Conservation (phyloP, 2,888 invertebrate species). For the Aporophyla lueneburgensis region DNA sequence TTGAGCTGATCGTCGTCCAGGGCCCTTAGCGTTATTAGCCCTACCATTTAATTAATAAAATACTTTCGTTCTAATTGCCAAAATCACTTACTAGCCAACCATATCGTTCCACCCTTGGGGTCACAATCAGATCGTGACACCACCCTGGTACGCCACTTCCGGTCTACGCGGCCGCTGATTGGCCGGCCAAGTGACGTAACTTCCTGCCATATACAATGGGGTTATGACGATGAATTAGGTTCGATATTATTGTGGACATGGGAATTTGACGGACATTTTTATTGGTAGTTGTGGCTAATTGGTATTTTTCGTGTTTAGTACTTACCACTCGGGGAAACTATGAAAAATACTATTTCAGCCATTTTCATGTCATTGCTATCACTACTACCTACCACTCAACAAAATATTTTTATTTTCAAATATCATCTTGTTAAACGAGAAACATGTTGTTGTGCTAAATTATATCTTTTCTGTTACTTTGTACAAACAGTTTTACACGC, state of each 20-base stretch:
- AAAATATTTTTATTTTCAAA: too few species aligned
- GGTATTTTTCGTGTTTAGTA: not conserved
- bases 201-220: conserved; percentile 64
- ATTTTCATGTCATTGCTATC: not conserved
- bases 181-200: conserved; percentile 61
- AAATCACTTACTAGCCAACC: conserved; percentile 67
- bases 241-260: conserved; percentile 57
- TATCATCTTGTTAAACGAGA: too few species aligned
- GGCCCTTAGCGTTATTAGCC: conserved; percentile 25
- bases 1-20: conserved; percentile 43
- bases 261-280: conserved; percentile 37
- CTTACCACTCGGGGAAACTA: too few species aligned
- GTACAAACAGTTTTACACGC: too few species aligned
- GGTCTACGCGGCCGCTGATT: conserved; percentile 62
- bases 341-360: not conserved
- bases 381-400: not conserved
- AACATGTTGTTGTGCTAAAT: too few species aligned
- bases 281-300: conserved; percentile 14
- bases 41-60: conserved; percentile 62
- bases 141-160: conserved; percentile 67
- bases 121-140: conserved; percentile 65
- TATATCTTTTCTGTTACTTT: too few species aligned
- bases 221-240: conserved; percentile 59
- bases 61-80: conserved; percentile 64
- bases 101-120: conserved; percentile 60